phyloP scores from a whole-genome alignment of 2,797 vertebrate genomes.

The Amniataba percoides region DNA sequence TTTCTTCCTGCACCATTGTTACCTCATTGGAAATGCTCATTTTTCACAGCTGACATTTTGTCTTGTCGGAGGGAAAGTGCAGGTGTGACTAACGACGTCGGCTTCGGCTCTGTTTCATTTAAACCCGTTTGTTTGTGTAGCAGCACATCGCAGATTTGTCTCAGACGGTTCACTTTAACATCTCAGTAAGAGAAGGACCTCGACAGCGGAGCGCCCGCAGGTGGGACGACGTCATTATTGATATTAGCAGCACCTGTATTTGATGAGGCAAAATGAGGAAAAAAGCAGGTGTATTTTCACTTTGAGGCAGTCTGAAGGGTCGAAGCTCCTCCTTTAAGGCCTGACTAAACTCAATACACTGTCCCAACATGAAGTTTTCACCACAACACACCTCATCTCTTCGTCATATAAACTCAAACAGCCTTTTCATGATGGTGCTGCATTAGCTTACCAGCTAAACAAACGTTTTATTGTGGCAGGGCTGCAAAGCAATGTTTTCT shows the following conservation, averaged over 20 bases:
- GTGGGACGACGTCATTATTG: neutral
- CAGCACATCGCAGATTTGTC: slow-evolving; percentile 1
- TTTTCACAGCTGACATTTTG: slow-evolving; percentile 19
- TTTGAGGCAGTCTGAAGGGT: too few species aligned
- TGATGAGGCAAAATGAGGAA: neutral
- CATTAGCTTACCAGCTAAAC: neutral
- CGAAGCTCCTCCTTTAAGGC: too few species aligned
- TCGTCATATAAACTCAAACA: too few species aligned
- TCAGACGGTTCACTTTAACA: neutral
- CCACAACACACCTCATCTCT: too few species aligned
- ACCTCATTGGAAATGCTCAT: neutral
- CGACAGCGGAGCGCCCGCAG: too few species aligned
- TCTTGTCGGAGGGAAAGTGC: neutral
- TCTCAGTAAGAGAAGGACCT: neutral
- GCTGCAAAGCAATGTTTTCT: neutral
- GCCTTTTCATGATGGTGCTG: neutral
- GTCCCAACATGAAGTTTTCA: too few species aligned
- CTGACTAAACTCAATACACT: too few species aligned
- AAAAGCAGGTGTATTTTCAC: neutral
- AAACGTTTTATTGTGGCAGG: neutral
- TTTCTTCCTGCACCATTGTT: neutral
- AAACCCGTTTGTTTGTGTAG: neutral
- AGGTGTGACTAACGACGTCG: slow-evolving; percentile 8
- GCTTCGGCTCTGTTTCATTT: neutral
- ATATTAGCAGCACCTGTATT: neutral